Evolutionary conservation across 1,140 invertebrate species (phyloP).

Genomic region (Periplaneta americana): DNA sequence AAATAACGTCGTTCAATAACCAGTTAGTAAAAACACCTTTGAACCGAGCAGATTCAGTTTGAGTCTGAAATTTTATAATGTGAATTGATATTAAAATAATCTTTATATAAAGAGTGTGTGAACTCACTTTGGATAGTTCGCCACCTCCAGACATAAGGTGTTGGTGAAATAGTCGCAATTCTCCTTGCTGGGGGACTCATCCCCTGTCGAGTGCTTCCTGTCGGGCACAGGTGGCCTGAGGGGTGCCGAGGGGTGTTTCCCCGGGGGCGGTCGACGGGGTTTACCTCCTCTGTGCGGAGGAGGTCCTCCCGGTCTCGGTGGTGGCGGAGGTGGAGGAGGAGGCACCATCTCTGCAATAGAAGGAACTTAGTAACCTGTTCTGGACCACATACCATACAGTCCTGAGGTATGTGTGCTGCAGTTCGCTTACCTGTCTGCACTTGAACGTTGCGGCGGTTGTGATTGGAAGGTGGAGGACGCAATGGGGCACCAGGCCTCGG

Average conservation of each 20-base stretch:
- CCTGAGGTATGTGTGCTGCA: no score
- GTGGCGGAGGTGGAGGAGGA: neutral
- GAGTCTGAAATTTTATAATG: no score
- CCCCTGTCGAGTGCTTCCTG: neutral
- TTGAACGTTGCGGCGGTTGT: neutral
- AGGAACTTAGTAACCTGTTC: no score
- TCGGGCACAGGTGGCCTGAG: neutral
- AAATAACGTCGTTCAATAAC: no score
- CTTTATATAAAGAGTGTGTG: no score
- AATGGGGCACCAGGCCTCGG: neutral
- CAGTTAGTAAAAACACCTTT: no score
- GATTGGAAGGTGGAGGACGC: neutral
- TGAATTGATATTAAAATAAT: no score
- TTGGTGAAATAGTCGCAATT: constrained; percentile 69
- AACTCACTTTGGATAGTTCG: constrained; percentile 73
- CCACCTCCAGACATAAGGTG: constrained; percentile 64
- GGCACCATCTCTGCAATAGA: neutral
- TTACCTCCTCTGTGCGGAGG: constrained; percentile 7
- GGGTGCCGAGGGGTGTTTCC: neutral
- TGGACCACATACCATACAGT: no score
- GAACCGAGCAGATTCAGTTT: no score
- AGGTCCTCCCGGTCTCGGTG: neutral
- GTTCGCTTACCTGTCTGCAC: neutral
- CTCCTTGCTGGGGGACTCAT: constrained; percentile 27
- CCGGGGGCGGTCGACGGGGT: constrained; percentile 4